Conservation (phyloP, 1,140 invertebrate species). For the Metaphire vulgaris region DNA sequence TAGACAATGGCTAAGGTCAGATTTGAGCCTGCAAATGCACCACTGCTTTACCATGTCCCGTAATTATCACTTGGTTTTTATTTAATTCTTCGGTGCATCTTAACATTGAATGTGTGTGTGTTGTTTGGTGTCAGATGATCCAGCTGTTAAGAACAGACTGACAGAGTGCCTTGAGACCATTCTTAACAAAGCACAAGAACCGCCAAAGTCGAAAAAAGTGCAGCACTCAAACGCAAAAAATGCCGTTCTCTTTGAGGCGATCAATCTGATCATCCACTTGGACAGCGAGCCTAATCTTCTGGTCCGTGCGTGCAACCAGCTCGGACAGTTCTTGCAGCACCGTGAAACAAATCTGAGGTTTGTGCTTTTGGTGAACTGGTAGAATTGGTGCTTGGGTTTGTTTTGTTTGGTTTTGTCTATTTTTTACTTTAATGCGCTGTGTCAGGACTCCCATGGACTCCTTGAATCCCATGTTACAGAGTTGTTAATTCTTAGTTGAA, state of each 20-base stretch:
- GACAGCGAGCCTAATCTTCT: constrained; percentile 93
- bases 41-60: not conserved
- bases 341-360: constrained; percentile 92
- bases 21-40: not conserved
- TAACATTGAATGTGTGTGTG: not conserved
- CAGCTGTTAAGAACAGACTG: constrained; percentile 83
- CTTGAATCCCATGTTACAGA: too few relatives aligned
- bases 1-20: too few relatives aligned
- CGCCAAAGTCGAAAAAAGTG: constrained; percentile 99
- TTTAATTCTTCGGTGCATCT: not conserved
- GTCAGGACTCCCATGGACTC: too few relatives aligned
- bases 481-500: too few relatives aligned
- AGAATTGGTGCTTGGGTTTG: too few relatives aligned
- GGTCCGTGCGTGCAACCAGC: constrained; percentile 95
- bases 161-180: constrained; percentile 99
- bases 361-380: not conserved
- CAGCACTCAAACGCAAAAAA: constrained; percentile 99
- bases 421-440: too few relatives aligned
- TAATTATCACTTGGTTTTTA: not conserved
- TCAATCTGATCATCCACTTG: constrained; percentile 99
- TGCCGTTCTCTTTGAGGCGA: constrained; percentile 98
- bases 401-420: too few relatives aligned
- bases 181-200: constrained; percentile 98
- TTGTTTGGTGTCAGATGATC: constrained; percentile 70
- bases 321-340: constrained; percentile 97